Percentiles rank a stretch among this genome's conserved stretches.
Conservation (phyloP, 2,113 vertebrate species). For the Polyodon spathula region DNA sequence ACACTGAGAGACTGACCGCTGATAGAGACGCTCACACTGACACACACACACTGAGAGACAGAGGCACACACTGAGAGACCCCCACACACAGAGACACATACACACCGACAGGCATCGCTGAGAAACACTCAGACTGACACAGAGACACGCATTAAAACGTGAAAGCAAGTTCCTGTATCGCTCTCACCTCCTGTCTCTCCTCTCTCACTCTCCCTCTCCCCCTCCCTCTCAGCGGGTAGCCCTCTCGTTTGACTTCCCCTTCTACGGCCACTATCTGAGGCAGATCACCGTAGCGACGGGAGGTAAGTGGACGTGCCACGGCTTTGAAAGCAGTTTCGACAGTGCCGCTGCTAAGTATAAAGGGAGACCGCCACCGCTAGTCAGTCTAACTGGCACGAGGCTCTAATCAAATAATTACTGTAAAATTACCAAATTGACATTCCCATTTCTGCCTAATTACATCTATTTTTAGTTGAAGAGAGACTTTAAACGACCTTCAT, state of each 20-base stretch:
- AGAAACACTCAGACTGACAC: neutral
- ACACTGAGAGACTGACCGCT: neutral
- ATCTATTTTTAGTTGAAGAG: too few relatives aligned
- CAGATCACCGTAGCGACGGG: constrained; percentile 90
- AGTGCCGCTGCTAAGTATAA: neutral
- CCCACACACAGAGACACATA: neutral
- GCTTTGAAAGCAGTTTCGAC: fast-evolving
- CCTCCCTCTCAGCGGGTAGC: constrained; percentile 61
- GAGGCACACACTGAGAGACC: neutral
- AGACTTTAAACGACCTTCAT: too few relatives aligned
- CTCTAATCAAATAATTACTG: too few relatives aligned
- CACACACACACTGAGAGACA: neutral
- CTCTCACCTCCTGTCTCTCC: constrained; percentile 8
- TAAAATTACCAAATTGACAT: too few relatives aligned
- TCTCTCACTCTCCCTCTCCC: constrained; percentile 1
- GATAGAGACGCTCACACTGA: neutral
- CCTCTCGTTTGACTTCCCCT: constrained; percentile 89
- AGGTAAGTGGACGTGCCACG: constrained; percentile 50
- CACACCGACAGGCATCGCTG: neutral
- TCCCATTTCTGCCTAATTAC: too few relatives aligned
- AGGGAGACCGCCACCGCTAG: too few relatives aligned
- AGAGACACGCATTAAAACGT: constrained; percentile 7
- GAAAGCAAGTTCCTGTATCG: neutral
- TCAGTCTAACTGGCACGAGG: too few relatives aligned
- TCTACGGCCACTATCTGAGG: constrained; percentile 83